Base-by-base conservation (phyloP, 2,113 vertebrate genomes). In the Zapus hudsonius region DNA sequence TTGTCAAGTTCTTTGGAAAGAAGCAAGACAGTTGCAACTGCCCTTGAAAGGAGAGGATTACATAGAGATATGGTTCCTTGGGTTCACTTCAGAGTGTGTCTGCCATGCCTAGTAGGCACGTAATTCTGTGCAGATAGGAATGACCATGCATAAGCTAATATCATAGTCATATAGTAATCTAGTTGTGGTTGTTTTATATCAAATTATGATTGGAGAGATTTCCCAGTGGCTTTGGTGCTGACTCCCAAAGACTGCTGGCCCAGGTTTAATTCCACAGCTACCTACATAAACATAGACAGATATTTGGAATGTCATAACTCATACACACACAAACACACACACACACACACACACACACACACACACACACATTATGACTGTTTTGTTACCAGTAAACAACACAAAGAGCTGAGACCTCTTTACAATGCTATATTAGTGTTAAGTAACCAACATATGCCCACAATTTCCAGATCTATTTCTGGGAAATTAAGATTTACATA, bases 391-490 rank as follows among this genome's bases (percentile, higher is more conserved):
- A n/a, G 70, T 61, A 91, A 85, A 89, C 64, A 76, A 63, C 72
- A 27, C 1, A 85, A 90, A 66, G 22, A 86, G 19, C 19, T 78
- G 55, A 82, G 15, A 52, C 3, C 7, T 57, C 19, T 31, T 80
- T 29, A 78, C 81, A n/a, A 67, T 88, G 47, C 70, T 73, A 82
- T 69, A 9, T 44, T 83, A 86, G 75, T 84, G 31, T 67, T 81
- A 84, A 36, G 19, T 57, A 52, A 31, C 16, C 63, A 38, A 73
- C 20, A 69, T 36, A 6, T 87, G 75, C 17, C 84, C 61, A 93
- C 33, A 91, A n/a, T 84, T 74, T 66, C 7, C 2, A 19, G n/a
- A 59, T 63, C 19, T 67, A 29, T 23, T 36, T 89, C 63, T 63
- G 84, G 33, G 90, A 69, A 74, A 78, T 80, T 20, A 69, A 57